These are phyloP conservation scores for Drosophila sp. DNA, from an alignment of 1,140 invertebrate genomes.

Conservation along the genomic window DNA sequence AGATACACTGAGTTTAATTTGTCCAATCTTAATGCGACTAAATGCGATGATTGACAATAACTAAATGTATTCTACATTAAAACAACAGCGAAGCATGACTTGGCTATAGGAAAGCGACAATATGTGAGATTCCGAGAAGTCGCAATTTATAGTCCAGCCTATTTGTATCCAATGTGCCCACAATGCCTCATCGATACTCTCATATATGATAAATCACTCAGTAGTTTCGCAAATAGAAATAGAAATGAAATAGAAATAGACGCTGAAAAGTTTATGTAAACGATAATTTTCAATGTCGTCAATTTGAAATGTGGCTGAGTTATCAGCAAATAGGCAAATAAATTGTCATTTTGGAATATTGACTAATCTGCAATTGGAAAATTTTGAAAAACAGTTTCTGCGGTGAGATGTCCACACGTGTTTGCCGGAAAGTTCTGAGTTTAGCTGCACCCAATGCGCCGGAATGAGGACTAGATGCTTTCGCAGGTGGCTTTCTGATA, in stretches of 20 bases:
- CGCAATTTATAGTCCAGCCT: no score
- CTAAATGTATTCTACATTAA: no score
- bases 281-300: constrained; percentile 52
- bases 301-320: neutral
- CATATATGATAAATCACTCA: constrained; percentile 54
- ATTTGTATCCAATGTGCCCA: no score
- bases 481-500: constrained; percentile 69
- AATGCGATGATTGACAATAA: no score
- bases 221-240: no score
- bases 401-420: constrained; percentile 5
- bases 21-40: no score
- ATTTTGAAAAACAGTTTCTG: neutral
- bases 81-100: no score
- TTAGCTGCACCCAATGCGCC: constrained; percentile 52
- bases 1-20: no score
- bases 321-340: neutral
- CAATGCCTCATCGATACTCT: neutral
- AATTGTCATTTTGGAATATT: neutral
- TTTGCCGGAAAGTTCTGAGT: constrained; percentile 23
- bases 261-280: constrained; percentile 19
- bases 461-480: constrained; percentile 37
- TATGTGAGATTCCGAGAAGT: no score
- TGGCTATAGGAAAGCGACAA: no score
- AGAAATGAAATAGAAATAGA: no score
- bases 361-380: neutral